A percentile compares a stretch with the other conserved stretches of the same genome.
Conservation (phyloP, 2,113 vertebrate genomes). For the Holacanthus passer region DNA sequence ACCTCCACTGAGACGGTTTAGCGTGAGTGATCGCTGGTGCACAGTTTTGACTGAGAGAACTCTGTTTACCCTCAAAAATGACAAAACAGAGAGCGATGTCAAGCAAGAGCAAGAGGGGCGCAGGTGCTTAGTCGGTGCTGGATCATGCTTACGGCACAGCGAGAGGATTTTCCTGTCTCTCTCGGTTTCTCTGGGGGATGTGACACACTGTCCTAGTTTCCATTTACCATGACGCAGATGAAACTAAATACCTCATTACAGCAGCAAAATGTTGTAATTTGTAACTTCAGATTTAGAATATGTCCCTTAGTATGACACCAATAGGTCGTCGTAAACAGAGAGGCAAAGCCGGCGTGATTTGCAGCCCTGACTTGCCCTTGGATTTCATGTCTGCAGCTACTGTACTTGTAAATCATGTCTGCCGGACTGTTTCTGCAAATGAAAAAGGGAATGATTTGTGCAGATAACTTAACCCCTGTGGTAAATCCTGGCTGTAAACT, state of each 20-base stretch:
- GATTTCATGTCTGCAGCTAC: constrained; percentile 73
- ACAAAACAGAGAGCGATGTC: constrained; percentile 38
- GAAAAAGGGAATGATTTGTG: constrained; percentile 80
- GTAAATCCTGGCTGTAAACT: constrained; percentile 75
- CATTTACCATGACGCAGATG: constrained; percentile 60
- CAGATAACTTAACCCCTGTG: constrained; percentile 69
- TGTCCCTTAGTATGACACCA: constrained; percentile 50
- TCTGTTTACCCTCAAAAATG: constrained; percentile 34
- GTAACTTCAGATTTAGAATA: constrained; percentile 67
- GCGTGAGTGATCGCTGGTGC: not conserved
- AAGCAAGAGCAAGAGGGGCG: constrained; percentile 33
- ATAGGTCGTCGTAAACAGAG: constrained; percentile 37
- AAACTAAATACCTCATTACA: constrained; percentile 64
- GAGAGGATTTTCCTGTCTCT: constrained; percentile 55
- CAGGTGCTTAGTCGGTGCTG: constrained; percentile 33
- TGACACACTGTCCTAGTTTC: constrained; percentile 78
- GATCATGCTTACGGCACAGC: constrained; percentile 40
- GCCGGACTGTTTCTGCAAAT: constrained; percentile 76
- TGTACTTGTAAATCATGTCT: constrained; percentile 77
- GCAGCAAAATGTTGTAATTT: constrained; percentile 51
- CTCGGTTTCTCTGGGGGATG: constrained; percentile 41
- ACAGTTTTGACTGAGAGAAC: constrained; percentile 11
- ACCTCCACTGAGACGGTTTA: not conserved
- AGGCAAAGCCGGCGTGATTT: constrained; percentile 68
- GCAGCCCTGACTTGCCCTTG: constrained; percentile 68